Evolutionary conservation across 2,113 vertebrate genomes (phyloP), one percentile per base, ranked within the genome.

Genomic region (Mus spicilegus): DNA sequence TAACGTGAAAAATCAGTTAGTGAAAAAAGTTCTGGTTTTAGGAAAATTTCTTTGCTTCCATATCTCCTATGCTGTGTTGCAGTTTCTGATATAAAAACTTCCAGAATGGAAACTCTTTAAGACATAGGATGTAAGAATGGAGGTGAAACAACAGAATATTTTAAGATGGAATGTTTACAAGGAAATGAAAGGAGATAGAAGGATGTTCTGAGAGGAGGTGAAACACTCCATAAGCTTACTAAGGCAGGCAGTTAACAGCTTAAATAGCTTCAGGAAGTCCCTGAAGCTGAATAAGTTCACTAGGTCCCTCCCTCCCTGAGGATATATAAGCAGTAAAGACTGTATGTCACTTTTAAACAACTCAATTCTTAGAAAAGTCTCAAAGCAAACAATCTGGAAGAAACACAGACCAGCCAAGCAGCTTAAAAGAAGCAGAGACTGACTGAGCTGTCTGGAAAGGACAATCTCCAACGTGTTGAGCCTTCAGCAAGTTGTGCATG

Each of bases 11-110:
- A 94, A 70, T 9, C 13, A 82, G 26, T 36, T 73, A 26, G 49
- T 49, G 3, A 80, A 92, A 91, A 51, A 30, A 1, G 61, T 85
- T 80, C 80, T 26, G 28, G 92, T 58, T 12, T 92, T 95, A 17
- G 51, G 24, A 61, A 97, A 96, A 63, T 70, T 51, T 19, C 7
- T 96, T 92, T 28, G 28, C 49, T 14, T 82, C 42, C n/a, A 7
- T 58, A 49, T 91, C 0, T 39, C 28, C 19, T 63, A 42, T 42
- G 7, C 17, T 63, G 13, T 63, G 9, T 20, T 4, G 39, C 39
- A 65, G 14, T 85, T 46, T 65, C 17, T 85, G 28, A 14, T 8
- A 46, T 30, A 65, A 65, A 65, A 20, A 4, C 81, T 42, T 82
- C 36, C n/a, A 28, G 24, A 42, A 65, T 3, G 26, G 26, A 85